A percentile compares a stretch with the other conserved stretches of the same genome.
Evolutionary conservation across 2,888 invertebrate genomes (phyloP).

Genomic region (Cosmia trapezina): DNA sequence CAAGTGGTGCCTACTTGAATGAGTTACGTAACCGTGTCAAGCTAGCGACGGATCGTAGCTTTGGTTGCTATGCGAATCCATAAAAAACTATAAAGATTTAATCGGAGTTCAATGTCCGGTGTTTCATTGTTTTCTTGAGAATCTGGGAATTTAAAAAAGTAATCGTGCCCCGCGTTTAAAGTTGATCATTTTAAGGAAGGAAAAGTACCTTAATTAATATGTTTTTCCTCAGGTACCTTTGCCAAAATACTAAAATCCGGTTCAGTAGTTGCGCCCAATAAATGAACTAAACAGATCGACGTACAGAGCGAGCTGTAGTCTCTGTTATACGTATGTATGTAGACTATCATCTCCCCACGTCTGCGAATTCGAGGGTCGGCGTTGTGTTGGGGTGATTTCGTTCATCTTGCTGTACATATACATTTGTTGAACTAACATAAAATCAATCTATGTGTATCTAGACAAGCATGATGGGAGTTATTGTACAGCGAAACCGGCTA

Average conservation of each 20-base stretch:
- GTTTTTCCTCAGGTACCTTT: not conserved
- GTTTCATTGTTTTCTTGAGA: conserved; percentile 31
- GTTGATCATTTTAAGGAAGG: conserved; percentile 18
- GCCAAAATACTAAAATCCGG: not conserved
- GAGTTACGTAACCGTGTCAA: conserved; percentile 57
- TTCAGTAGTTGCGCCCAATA: not conserved
- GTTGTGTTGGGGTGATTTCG: conserved; percentile 37
- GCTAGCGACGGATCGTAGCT: conserved; percentile 8
- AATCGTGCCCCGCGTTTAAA: conserved; percentile 4
- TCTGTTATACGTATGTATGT: conserved; percentile 19
- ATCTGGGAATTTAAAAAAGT: conserved; percentile 16
- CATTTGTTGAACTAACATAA: conserved; percentile 24
- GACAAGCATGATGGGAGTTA: conserved; percentile 3
- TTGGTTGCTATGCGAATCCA: conserved; percentile 39
- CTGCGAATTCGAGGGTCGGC: conserved; percentile 35
- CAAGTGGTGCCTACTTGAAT: conserved; percentile 51
- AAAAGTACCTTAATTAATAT: conserved; percentile 14
- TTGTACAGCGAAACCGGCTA: not conserved
- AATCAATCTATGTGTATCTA: conserved; percentile 15
- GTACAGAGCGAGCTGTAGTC: conserved; percentile 1
- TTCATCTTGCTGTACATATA: conserved; percentile 45
- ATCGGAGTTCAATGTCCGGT: conserved; percentile 48
- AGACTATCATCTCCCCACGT: conserved; percentile 43
- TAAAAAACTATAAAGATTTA: conserved; percentile 39
- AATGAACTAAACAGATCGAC: not conserved